phyloP scores from a whole-genome alignment of 1,140 invertebrate species.

The Philopotamus ludificatus region DNA sequence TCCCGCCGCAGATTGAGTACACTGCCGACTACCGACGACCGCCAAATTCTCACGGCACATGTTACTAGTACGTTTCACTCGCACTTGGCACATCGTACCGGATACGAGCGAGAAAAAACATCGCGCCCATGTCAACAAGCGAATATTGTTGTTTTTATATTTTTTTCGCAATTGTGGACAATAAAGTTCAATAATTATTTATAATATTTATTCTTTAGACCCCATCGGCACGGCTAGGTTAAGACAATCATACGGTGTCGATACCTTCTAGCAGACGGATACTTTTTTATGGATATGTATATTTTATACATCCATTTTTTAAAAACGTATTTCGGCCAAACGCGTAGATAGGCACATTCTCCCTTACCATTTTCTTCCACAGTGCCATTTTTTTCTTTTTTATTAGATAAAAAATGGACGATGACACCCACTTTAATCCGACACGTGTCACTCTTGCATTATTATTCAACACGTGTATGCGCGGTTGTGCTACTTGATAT shows the following conservation, averaged over 20 bases:
- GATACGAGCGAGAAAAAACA: too few relatives aligned
- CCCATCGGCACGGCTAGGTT: too few relatives aligned
- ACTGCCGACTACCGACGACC: too few relatives aligned
- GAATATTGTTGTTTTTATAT: too few relatives aligned
- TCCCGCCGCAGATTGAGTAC: too few relatives aligned
- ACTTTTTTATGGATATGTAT: not conserved
- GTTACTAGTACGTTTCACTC: too few relatives aligned
- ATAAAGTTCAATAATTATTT: too few relatives aligned
- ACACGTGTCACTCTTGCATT: not conserved
- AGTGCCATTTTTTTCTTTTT: not conserved
- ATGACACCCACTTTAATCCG: not conserved
- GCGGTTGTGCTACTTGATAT: not conserved
- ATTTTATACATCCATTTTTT: not conserved
- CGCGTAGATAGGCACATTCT: not conserved
- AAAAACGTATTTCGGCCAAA: not conserved
- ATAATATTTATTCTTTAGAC: too few relatives aligned
- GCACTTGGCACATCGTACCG: too few relatives aligned
- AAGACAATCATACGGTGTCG: not conserved
- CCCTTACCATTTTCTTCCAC: not conserved
- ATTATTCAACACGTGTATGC: not conserved
- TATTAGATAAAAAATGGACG: not conserved
- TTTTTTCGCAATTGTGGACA: too few relatives aligned
- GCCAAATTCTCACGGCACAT: too few relatives aligned
- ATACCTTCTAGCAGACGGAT: not conserved
- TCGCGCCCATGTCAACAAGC: too few relatives aligned